phyloP scores from a whole-genome alignment of 1,140 invertebrate species.

The Oreohelix idahoensis region DNA sequence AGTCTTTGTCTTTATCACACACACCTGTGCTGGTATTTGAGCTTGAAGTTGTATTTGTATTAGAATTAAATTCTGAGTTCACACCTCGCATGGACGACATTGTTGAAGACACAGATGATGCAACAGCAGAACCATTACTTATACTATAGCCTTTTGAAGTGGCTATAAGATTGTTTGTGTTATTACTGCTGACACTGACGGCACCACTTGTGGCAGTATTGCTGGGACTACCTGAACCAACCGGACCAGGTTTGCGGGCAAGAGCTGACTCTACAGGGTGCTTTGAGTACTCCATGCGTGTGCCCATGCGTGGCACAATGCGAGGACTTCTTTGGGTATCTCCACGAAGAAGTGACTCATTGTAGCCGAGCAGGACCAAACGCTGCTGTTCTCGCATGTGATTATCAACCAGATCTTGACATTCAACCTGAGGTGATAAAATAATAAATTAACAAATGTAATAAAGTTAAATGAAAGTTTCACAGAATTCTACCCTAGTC shows the following conservation, averaged over 20 bases:
- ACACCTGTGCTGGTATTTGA: slow-evolving; percentile 32
- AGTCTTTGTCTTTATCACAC: slow-evolving; percentile 57
- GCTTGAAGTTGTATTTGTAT: slow-evolving; percentile 37
- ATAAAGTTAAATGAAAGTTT: too few relatives aligned
- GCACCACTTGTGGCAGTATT: background rate
- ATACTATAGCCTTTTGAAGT: slow-evolving; percentile 1
- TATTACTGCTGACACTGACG: background rate
- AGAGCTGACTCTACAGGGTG: slow-evolving; percentile 43
- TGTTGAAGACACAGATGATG: slow-evolving; percentile 44
- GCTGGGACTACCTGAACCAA: background rate
- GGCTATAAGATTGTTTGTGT: background rate
- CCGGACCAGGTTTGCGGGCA: slow-evolving; percentile 18
- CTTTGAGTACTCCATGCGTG: slow-evolving; percentile 73
- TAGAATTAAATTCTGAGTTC: slow-evolving; percentile 28
- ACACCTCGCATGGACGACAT: slow-evolving; percentile 46
- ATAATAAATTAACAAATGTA: background rate
- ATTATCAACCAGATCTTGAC: slow-evolving; percentile 70
- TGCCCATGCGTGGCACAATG: slow-evolving; percentile 74
- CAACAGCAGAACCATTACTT: background rate
- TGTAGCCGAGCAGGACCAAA: slow-evolving; percentile 28
- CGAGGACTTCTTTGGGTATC: slow-evolving; percentile 64
- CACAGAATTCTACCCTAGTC: too few relatives aligned
- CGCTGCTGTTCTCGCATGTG: slow-evolving; percentile 58
- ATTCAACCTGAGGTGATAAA: slow-evolving; percentile 68
- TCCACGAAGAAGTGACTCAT: slow-evolving; percentile 31